These are phyloP conservation scores for Patagioenas fasciata DNA, from an alignment of 2,113 vertebrate genomes.

Conservation along the genomic window DNA sequence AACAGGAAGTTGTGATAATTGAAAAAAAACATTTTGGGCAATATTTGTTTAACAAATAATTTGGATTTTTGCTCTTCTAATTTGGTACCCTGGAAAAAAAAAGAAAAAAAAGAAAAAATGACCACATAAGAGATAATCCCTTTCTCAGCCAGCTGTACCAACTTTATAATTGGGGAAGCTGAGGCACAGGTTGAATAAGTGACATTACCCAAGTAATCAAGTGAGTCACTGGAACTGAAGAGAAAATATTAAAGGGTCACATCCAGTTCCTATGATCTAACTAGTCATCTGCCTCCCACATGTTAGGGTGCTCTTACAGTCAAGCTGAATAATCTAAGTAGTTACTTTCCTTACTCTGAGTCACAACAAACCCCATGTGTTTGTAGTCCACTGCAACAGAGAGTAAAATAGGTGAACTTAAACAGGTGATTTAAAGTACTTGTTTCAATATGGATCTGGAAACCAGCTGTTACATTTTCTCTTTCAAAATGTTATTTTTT, in stretches of 20 bases:
- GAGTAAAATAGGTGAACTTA: background rate
- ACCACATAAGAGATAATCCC: background rate
- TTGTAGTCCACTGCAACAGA: background rate
- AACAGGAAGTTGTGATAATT: background rate
- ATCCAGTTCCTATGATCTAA: background rate
- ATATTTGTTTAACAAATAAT: background rate
- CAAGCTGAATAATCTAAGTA: background rate
- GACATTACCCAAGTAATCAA: background rate
- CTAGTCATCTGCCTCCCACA: background rate
- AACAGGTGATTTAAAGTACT: background rate
- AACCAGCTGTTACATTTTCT: background rate
- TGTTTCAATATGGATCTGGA: background rate
- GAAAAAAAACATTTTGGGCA: background rate
- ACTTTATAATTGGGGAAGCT: background rate
- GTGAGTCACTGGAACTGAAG: background rate
- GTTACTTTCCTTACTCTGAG: background rate
- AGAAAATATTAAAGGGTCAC: background rate
- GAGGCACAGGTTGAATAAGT: background rate
- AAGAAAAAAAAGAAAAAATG: background rate
- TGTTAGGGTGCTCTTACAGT: background rate
- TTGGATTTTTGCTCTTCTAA: background rate
- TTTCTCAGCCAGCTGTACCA: background rate
- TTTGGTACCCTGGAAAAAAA: background rate
- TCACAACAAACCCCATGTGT: background rate
- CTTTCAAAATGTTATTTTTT: background rate